Percentiles rank a stretch among this genome's conserved stretches.
These are phyloP conservation scores for Gnathonemus echidnorhynchus DNA, from an alignment of 2,113 vertebrate species.

Conservation along the genomic window DNA sequence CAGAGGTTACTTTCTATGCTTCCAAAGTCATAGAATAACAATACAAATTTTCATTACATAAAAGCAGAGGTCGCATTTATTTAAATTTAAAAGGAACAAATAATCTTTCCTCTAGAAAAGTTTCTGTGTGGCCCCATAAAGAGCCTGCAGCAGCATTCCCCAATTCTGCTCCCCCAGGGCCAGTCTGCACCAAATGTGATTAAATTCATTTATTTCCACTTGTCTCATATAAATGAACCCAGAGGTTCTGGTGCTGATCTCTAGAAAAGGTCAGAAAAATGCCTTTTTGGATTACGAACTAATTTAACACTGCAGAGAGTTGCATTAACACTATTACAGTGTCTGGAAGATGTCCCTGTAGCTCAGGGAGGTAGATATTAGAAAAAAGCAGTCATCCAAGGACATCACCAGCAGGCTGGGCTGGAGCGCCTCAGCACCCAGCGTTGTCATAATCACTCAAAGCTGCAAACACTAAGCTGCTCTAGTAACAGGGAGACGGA, in stretches of 20 bases:
- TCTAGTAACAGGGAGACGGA: background rate
- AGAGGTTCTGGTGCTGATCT: background rate
- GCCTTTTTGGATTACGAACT: background rate
- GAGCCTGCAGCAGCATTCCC: background rate
- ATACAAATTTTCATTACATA: background rate
- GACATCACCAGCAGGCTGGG: background rate
- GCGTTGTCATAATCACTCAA: background rate
- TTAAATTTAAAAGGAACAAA: background rate
- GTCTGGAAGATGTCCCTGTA: background rate
- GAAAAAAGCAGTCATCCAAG: background rate
- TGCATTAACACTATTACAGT: background rate
- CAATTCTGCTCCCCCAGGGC: background rate
- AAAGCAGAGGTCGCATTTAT: background rate
- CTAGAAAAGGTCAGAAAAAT: background rate
- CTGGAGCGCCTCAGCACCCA: background rate
- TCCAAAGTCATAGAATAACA: background rate
- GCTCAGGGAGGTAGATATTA: background rate
- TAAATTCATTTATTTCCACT: background rate
- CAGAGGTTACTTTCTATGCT: background rate
- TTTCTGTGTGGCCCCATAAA: background rate
- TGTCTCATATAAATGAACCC: background rate
- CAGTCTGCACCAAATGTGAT: background rate
- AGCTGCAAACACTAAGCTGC: background rate
- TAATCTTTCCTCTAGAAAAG: background rate
- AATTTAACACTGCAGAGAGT: background rate